Conservation (phyloP, 1,140 invertebrate genomes). For the Chironomus striatipennis region DNA sequence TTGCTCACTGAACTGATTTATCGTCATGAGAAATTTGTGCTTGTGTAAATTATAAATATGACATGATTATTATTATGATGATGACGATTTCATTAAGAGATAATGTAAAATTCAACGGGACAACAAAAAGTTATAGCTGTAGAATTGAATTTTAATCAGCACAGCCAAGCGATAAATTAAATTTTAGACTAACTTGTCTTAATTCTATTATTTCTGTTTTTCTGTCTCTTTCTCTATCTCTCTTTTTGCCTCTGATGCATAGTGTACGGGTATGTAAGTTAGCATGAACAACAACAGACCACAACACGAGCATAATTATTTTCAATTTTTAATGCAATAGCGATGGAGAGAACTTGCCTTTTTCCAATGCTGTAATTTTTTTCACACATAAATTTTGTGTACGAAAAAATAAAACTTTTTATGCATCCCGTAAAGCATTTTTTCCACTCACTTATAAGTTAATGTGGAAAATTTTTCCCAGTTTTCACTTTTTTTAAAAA, state of each 20-base stretch:
- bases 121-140: conserved; percentile 13
- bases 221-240: not conserved
- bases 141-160: not conserved
- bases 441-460: not conserved
- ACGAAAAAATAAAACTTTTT: not conserved
- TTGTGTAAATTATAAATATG: not conserved
- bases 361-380: not conserved
- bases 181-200: no score
- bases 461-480: not conserved
- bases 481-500: not conserved
- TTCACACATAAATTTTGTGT: no score
- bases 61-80: not conserved
- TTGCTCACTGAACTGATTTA: not conserved
- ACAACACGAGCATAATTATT: conserved; percentile 9
- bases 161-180: not conserved
- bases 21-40: not conserved
- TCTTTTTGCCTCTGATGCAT: no score
- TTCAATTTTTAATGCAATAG: conserved; percentile 6
- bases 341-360: not conserved
- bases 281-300: not conserved
- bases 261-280: not conserved
- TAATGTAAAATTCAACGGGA: not conserved
- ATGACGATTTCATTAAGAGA: not conserved
- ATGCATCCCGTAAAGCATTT: not conserved
- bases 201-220: not conserved